Evolutionary conservation across 2,797 vertebrate species (phyloP), one percentile per base, ranked within the genome.

Genomic region (Rhadinocentrus ornatus): DNA sequence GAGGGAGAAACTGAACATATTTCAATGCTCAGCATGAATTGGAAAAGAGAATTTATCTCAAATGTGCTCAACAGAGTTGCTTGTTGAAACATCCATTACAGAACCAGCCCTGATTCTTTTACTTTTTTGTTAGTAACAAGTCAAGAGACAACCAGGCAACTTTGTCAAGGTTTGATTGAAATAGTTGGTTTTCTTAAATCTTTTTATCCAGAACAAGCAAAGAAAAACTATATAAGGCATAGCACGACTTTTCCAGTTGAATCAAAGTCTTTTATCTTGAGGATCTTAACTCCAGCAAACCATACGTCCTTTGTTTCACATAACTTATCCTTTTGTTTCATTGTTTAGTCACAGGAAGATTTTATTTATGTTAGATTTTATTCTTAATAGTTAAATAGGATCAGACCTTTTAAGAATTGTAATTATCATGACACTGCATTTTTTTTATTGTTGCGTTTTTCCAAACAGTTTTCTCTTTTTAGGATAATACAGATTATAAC

Each of bases 51-150:
- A 32, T 27, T 26, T 37, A 62, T 58, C 65, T 35, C 52, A 61
- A 59, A 46, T 34, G 15, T 66, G 31, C 35, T 55, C 22, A 62
- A 37, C 9, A n/a, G 44, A 46, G 59, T 62, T 66, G 26, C 34
- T 27, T 34, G 59, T 54, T 57, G 62, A 52, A 12, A 32, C 0
- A 57, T 50, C 18, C 15, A 56, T 24, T 67, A 22, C 54, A 31
- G 8, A 63, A 50, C 31, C 4, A 39, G 26, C 37, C 13, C 29
- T 70, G 26, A 15, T 60, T 6, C 7, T 24, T 22, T 12, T 13
- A 58, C 34, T 39, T 26, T 4, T 48, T 48, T 48, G n/a, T 48
- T 22, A 2, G 13, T 39, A 16, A 37, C 10, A 68, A 50, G 54
- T 35, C 27, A 31, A 34, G 24, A 73, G 60, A 62, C 20, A 24